A percentile compares a stretch with the other conserved stretches of the same genome.
Conservation (phyloP, 2,797 vertebrate genomes). For the Halcyon smyrnensis region DNA sequence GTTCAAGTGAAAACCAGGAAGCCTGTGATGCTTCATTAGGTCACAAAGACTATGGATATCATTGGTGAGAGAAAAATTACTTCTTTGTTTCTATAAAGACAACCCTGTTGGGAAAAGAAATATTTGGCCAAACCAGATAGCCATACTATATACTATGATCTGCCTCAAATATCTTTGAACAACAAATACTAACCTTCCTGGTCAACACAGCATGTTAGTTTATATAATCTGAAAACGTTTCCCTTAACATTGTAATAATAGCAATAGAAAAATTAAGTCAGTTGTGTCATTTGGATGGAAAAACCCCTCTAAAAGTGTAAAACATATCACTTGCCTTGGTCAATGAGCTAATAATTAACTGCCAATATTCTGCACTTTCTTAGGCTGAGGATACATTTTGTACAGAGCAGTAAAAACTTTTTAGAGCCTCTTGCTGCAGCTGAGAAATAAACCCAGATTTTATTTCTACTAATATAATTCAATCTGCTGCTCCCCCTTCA, state of each 20-base stretch:
- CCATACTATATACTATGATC: background rate
- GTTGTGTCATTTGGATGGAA: background rate
- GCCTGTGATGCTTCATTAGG: background rate
- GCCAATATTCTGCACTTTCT: background rate
- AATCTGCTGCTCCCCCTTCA: background rate
- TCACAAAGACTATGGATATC: background rate
- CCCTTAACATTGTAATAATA: background rate
- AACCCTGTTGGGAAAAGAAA: background rate
- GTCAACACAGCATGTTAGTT: background rate
- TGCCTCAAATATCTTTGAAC: background rate
- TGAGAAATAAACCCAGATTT: background rate
- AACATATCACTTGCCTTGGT: background rate
- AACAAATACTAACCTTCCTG: background rate
- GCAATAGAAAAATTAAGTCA: background rate
- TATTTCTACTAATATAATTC: background rate
- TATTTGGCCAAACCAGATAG: background rate
- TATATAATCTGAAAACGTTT: background rate
- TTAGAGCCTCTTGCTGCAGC: background rate
- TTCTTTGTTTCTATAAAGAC: background rate
- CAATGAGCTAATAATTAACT: background rate
- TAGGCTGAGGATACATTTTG: background rate
- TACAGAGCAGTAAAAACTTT: background rate
- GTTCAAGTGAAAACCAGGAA: background rate
- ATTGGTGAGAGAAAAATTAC: background rate
- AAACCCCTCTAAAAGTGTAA: background rate